Percentiles rank a stretch among this genome's conserved stretches.
Evolutionary conservation across 2,888 invertebrate genomes (phyloP).

Genomic region (Acanthoscelides obtectus): DNA sequence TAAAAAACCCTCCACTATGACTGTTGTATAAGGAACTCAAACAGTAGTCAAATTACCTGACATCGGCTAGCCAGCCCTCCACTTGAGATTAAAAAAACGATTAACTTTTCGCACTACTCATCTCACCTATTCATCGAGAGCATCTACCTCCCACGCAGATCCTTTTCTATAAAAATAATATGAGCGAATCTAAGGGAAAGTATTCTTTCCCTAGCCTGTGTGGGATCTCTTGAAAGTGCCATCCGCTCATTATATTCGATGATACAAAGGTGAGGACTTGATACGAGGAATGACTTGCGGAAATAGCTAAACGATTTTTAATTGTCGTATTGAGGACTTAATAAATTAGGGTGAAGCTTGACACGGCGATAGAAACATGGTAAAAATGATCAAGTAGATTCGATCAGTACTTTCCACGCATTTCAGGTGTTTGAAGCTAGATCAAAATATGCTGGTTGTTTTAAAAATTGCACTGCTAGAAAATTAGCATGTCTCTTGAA

Average conservation of each 20-base stretch:
- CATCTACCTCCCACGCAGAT: not conserved
- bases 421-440: too few relatives aligned
- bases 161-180: not conserved
- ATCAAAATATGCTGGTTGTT: too few relatives aligned
- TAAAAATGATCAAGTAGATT: too few relatives aligned
- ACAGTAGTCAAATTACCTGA: not conserved
- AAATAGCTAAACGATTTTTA: not conserved
- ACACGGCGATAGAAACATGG: too few relatives aligned
- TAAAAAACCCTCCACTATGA: too few relatives aligned
- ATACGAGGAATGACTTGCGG: not conserved
- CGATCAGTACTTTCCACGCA: too few relatives aligned
- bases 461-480: too few relatives aligned
- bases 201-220: not conserved
- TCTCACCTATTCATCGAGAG: not conserved
- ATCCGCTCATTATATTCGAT: not conserved
- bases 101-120: not conserved
- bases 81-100: not conserved
- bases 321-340: not conserved
- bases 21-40: too few relatives aligned
- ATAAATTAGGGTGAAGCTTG: too few relatives aligned
- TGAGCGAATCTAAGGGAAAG: not conserved
- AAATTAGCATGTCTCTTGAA: too few relatives aligned
- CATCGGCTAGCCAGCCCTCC: not conserved
- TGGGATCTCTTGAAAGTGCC: not conserved
- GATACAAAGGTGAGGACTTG: not conserved